Base-by-base conservation (phyloP, 2,888 invertebrate species). In the Nephrotoma guestfalica region DNA sequence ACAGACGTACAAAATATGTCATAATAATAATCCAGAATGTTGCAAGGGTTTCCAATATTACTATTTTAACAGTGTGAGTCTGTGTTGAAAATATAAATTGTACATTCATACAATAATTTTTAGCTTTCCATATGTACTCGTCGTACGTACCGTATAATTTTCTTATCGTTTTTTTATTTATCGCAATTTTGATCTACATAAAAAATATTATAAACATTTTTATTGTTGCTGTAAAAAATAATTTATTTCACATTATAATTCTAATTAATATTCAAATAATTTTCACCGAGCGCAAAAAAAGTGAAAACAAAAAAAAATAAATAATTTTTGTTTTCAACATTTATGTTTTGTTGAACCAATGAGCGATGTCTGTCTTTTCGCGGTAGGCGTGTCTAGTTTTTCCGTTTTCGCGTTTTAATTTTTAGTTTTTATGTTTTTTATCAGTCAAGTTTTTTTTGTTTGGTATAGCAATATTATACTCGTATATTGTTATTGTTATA, bases 311-410 rank as follows among this genome's bases (percentile, higher is more conserved):
- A 42, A 42, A 43, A 15, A 30, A 86, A 86, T 43, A 43, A 30
- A 30, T 30, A 30, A 30, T 43, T 43, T 42, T 43, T 86, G 40
- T 30, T 47, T 43, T 30, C 13, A 85, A 43, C 43, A 85, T 85
- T 42, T 85, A 42, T 43, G 71, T 71, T 41, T 84, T 41, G 84
- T 85, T 85, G 30, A 85, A 41, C 86, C 86, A 86, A 86, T 86
- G 86, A 86, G 57, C 86, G 86, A 86, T 86, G 51, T 86, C 51
- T 57, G 51, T 86, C 86, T 86, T 86, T 86, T 51, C 41, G 86
- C 41, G 86, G 86, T 86, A 57, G 86, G 86, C 86, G 86, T 86
- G 86, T 86, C 86, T 86, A 40, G 45, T 86, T 86, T 45, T 86
- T n/a, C 51, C 51, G 41, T 85, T 85, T 85, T 85, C 43, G 30